Conservation (phyloP, 2,888 invertebrate genomes). For the Nomada flava region DNA sequence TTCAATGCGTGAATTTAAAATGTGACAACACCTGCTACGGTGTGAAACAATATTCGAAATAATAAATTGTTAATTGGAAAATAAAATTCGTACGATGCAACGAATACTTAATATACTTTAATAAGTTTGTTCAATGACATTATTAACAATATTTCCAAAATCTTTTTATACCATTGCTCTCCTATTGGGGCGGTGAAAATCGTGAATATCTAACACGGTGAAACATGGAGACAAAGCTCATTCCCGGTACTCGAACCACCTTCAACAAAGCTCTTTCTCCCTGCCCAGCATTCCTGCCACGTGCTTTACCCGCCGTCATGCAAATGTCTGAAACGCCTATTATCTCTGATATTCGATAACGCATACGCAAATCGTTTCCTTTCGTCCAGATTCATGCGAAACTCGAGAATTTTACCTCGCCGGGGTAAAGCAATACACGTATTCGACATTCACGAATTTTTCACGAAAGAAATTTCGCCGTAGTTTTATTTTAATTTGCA, state of each 20-base stretch:
- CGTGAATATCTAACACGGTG: not conserved
- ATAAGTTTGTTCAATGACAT: too few relatives aligned
- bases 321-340: conserved; percentile 45
- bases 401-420: not conserved
- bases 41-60: too few relatives aligned
- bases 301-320: conserved; percentile 4
- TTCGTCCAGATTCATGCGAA: not conserved
- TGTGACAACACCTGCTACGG: too few relatives aligned
- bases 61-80: too few relatives aligned
- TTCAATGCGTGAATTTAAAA: too few relatives aligned
- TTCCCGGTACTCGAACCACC: conserved; percentile 47
- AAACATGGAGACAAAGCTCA: conserved; percentile 26
- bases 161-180: too few relatives aligned
- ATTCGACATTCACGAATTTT: conserved; percentile 11
- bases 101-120: too few relatives aligned
- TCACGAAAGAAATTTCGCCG: conserved; percentile 17
- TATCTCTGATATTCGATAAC: conserved; percentile 28
- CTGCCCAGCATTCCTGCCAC: not conserved
- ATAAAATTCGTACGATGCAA: too few relatives aligned
- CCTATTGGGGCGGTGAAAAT: not conserved
- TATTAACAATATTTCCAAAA: too few relatives aligned
- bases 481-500: conserved; percentile 52
- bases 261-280: conserved; percentile 13
- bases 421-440: not conserved
- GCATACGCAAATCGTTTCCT: conserved; percentile 42